Base-by-base conservation (phyloP, 2,888 invertebrate genomes). In the Andricus curvator region DNA sequence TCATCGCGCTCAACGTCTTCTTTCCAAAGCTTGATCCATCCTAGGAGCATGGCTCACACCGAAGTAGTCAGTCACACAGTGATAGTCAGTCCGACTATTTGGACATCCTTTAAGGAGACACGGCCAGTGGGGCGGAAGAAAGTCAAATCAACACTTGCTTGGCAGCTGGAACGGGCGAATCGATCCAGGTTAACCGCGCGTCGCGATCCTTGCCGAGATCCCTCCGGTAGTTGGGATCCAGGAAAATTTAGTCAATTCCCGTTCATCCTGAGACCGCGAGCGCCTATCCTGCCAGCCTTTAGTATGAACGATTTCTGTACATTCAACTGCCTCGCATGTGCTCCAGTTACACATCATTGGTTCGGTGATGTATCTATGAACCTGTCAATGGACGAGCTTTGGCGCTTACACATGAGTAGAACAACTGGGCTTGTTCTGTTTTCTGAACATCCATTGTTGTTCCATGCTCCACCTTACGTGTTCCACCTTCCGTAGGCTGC, bases 1-100 rank as follows among this genome's bases (percentile, higher is more conserved):
- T 90, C 90, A 89, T 89, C 90, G 90, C 90, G 90, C 91, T 89
- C 91, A 91, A 88, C 90, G 91, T 90, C 89, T 89, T 89, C 89
- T 89, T 87, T 88, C 88, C 88, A 86, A 88, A 88, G 89, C 87
- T 88, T 88, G 88, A 86, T 88, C 87, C 88, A 88, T 89, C 85
- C 87, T 88, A 81, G 90, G 88, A 88, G 86, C 88, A 88, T 88
- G 89, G 86, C 85, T 84, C 80, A 77, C 84, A 79, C 85, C 81
- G 81, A 80, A 77, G 83, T 81, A 80, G 48, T 70, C 83, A 81
- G 81, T 83, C 82, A 82, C 81, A 82, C 78, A 83, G 81, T 78
- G 82, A 82, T 86, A 88, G 87, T 88, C 86, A 87, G 85, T 86
- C 84, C 68, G 83, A 78, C 77, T 84, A 81, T 79, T 83, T 81